These are phyloP conservation scores for Sciurus carolinensis DNA, from an alignment of 2,797 vertebrate species.

Conservation along the genomic window DNA sequence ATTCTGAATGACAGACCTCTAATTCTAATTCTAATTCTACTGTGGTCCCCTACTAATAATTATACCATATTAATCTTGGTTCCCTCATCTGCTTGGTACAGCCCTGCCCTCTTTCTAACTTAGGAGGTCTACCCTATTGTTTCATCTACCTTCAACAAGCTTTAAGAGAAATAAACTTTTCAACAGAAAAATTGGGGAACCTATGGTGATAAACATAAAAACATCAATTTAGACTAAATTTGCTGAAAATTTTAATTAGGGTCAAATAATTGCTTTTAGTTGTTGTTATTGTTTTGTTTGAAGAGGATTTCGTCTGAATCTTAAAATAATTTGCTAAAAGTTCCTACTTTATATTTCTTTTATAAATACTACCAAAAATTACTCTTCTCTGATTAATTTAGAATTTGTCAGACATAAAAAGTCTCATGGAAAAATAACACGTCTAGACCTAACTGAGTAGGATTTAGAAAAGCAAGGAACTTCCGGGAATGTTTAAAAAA, in stretches of 20 bases:
- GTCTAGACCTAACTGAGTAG: not conserved
- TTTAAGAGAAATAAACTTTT: slow-evolving; percentile 37
- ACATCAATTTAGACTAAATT: slow-evolving; percentile 28
- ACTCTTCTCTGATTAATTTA: slow-evolving; percentile 44
- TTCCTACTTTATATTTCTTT: slow-evolving; percentile 51
- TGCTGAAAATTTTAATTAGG: slow-evolving; percentile 45
- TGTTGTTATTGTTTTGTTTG: not conserved
- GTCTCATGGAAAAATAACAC: slow-evolving; percentile 23
- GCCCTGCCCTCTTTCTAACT: not conserved
- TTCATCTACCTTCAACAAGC: not conserved
- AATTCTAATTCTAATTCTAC: slow-evolving; percentile 33
- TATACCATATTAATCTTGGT: not conserved
- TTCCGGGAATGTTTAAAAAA: not conserved
- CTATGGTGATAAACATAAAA: not conserved
- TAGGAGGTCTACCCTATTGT: not conserved
- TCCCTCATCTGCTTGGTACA: not conserved
- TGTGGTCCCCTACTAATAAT: not conserved
- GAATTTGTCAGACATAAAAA: slow-evolving; percentile 45
- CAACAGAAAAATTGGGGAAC: slow-evolving; percentile 25
- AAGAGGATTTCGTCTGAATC: slow-evolving; percentile 29
- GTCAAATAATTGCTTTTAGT: not conserved
- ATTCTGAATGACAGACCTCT: not conserved
- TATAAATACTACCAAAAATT: not conserved
- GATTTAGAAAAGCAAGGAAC: slow-evolving; percentile 34
- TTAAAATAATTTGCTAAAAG: slow-evolving; percentile 23